Evolutionary conservation across 2,888 invertebrate genomes (phyloP).

Genomic region (Morpho helenor): DNA sequence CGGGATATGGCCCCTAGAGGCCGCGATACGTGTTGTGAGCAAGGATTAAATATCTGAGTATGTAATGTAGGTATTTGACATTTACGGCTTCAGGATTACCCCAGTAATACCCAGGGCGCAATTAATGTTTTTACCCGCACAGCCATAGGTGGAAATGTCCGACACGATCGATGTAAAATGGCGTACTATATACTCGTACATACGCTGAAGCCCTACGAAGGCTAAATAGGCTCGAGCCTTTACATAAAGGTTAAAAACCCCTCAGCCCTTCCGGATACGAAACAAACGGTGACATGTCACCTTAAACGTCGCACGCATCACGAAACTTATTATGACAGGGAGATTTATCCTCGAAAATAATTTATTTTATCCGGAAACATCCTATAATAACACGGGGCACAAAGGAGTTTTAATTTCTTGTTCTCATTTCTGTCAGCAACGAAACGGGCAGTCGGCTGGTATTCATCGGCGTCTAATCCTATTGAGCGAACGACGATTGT

Average conservation of each 20-base stretch:
- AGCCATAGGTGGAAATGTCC: conserved; percentile 41
- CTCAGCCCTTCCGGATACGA: neutral
- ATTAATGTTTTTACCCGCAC: conserved; percentile 69
- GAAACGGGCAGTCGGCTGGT: conserved; percentile 51
- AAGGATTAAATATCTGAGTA: conserved; percentile 73
- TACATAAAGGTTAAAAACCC: conserved; percentile 44
- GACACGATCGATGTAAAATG: conserved; percentile 34
- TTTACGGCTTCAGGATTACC: conserved; percentile 77
- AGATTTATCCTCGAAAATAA: conserved; percentile 32
- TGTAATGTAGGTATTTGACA: conserved; percentile 73
- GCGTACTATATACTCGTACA: conserved; percentile 31
- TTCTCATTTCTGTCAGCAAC: conserved; percentile 42
- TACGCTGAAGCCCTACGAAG: conserved; percentile 30
- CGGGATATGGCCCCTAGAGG: conserved; percentile 32
- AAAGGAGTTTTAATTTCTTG: conserved; percentile 51
- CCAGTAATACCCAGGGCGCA: conserved; percentile 68
- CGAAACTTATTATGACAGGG: conserved; percentile 26
- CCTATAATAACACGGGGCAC: conserved; percentile 48
- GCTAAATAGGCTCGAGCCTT: conserved; percentile 36
- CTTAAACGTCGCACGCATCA: conserved; percentile 18
- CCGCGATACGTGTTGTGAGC: conserved; percentile 52
- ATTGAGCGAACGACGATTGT: conserved; percentile 63
- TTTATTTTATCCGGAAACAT: conserved; percentile 47
- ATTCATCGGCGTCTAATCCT: conserved; percentile 40
- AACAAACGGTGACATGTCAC: conserved; percentile 24